Conservation (phyloP, 2,797 vertebrate species). For the Sebastes goodei region DNA sequence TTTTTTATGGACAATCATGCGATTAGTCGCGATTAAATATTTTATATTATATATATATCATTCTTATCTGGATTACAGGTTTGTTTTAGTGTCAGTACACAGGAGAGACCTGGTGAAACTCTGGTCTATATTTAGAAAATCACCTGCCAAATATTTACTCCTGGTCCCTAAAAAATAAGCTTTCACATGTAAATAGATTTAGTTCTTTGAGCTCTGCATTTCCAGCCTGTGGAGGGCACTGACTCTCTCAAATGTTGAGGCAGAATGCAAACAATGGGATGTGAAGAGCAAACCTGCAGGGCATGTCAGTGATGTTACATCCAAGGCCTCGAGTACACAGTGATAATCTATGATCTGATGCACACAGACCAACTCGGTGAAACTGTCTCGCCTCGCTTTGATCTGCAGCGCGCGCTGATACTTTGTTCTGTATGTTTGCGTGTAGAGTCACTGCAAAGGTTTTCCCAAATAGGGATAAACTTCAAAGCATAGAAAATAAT, state of each 20-base stretch:
- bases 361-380: conserved; percentile 29
- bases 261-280: conserved; percentile 30
- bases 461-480: conserved; percentile 47
- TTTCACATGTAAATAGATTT: neutral
- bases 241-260: neutral
- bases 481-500: conserved; percentile 68
- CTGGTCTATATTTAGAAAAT: neutral
- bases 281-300: conserved; percentile 34
- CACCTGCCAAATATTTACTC: neutral
- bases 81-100: neutral
- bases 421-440: conserved; percentile 54
- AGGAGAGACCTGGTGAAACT: neutral
- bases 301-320: conserved; percentile 19
- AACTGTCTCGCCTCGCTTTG: conserved; percentile 63
- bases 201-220: neutral
- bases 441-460: conserved; percentile 33
- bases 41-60: no score
- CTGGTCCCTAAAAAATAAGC: neutral
- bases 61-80: neutral
- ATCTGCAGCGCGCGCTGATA: conserved; percentile 35
- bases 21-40: no score
- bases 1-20: no score
- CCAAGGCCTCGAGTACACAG: conserved; percentile 28
- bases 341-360: conserved; percentile 48
- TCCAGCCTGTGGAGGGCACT: neutral